phyloP scores from a whole-genome alignment of 1,140 invertebrate species.

The Calephelis virginiensis region DNA sequence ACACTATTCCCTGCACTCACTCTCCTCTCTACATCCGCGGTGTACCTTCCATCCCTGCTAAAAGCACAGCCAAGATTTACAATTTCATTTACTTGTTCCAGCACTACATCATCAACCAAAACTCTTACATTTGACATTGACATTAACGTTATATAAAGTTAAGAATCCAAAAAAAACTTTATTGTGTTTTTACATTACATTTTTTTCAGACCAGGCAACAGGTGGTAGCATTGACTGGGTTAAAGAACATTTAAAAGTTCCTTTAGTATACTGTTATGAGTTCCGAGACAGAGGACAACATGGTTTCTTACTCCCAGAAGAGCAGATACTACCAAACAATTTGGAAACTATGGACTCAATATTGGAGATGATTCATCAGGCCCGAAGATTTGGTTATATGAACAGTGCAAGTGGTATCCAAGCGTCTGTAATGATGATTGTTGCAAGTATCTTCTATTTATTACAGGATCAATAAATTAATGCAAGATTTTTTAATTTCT shows the following conservation, averaged over 20 bases:
- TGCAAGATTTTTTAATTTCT: background rate
- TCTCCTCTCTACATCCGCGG: too few relatives aligned
- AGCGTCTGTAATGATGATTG: conserved; percentile 27
- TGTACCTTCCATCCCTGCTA: too few relatives aligned
- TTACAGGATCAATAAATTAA: background rate
- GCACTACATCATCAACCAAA: too few relatives aligned
- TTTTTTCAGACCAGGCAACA: conserved; percentile 76
- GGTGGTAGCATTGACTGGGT: conserved; percentile 86
- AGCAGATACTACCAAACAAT: conserved; percentile 86
- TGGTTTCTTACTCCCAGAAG: conserved; percentile 89
- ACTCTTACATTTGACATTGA: too few relatives aligned
- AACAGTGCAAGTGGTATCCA: conserved; percentile 27
- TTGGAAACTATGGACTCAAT: conserved; percentile 85
- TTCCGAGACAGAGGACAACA: conserved; percentile 84
- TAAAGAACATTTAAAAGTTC: conserved; percentile 80
- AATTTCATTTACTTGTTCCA: too few relatives aligned
- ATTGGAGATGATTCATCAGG: conserved; percentile 80
- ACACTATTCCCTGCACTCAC: too few relatives aligned
- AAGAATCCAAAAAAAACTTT: too few relatives aligned
- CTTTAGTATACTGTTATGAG: conserved; percentile 82
- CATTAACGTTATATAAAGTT: too few relatives aligned
- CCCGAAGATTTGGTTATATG: conserved; percentile 62
- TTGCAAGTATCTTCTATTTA: conserved; percentile 21
- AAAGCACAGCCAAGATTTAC: too few relatives aligned
- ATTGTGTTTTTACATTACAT: background rate